Evolutionary conservation across 2,797 vertebrate species (phyloP).

Genomic region (Cichlasoma orientale): DNA sequence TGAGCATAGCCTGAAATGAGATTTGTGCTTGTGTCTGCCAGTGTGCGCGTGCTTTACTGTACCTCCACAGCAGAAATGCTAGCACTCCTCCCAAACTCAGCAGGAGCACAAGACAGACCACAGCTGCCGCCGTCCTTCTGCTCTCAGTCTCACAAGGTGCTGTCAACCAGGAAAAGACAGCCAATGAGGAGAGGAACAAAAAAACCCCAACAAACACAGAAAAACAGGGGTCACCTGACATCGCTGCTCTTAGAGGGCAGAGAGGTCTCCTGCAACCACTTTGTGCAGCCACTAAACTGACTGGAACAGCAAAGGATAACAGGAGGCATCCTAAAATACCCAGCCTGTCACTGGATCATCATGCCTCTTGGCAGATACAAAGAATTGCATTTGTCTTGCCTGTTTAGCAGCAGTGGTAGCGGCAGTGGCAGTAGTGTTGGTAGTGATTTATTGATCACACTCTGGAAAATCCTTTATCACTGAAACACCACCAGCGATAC

Average conservation of each 20-base stretch:
- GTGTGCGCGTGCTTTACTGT: conserved; percentile 35
- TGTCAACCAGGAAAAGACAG: conserved; percentile 53
- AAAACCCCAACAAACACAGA: background rate
- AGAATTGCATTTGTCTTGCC: conserved; percentile 58
- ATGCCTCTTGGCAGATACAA: conserved; percentile 35
- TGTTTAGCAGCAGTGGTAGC: conserved; percentile 50
- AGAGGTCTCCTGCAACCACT: conserved; percentile 15
- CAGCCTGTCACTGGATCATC: conserved; percentile 39
- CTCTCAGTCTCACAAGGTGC: conserved; percentile 68
- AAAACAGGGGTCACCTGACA: conserved; percentile 26
- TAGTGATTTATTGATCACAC: conserved; percentile 60
- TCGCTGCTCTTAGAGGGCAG: conserved; percentile 8
- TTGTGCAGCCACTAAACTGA: background rate
- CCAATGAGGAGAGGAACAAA: background rate
- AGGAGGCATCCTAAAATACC: conserved; percentile 32
- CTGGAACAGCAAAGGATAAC: conserved; percentile 13
- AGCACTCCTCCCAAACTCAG: conserved; percentile 66
- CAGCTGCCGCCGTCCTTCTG: conserved; percentile 50
- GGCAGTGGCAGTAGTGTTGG: conserved; percentile 20
- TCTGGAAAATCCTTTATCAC: conserved; percentile 64
- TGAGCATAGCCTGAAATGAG: conserved; percentile 51
- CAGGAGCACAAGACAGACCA: conserved; percentile 69
- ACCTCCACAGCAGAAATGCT: conserved; percentile 79
- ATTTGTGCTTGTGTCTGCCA: conserved; percentile 35
- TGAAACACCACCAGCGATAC: conserved; percentile 45